Conservation (phyloP, 2,888 invertebrate species). For the Lysandra coridon region DNA sequence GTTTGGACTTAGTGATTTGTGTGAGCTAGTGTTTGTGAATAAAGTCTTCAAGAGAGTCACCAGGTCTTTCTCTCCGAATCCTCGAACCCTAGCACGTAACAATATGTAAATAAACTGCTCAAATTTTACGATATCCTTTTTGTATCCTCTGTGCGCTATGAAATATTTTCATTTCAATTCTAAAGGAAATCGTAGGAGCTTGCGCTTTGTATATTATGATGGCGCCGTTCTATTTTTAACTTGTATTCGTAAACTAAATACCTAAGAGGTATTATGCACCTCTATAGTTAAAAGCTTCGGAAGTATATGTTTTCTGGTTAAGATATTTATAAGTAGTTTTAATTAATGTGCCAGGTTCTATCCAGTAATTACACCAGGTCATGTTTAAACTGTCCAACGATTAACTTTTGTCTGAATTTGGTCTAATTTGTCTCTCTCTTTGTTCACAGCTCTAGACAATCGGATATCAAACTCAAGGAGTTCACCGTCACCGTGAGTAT, state of each 20-base stretch:
- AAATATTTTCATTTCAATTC: slow-evolving; percentile 3
- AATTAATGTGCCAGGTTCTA: no score
- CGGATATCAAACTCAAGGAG: slow-evolving; percentile 75
- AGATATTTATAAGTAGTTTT: no score
- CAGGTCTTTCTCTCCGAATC: no score
- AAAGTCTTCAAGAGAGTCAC: no score
- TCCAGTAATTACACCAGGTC: no score
- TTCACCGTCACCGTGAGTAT: slow-evolving; percentile 73
- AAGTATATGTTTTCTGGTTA: no score
- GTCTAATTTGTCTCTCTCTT: slow-evolving; percentile 34
- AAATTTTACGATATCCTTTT: slow-evolving; percentile 17
- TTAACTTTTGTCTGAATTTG: neutral
- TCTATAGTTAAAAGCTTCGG: neutral
- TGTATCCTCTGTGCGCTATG: neutral
- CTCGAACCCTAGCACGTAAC: no score
- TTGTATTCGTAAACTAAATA: neutral
- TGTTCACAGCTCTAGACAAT: slow-evolving; percentile 69
- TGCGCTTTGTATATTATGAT: neutral
- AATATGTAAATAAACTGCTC: neutral
- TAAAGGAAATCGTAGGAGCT: neutral
- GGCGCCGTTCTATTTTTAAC: neutral
- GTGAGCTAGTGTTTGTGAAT: no score
- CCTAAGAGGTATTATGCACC: neutral
- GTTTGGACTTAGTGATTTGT: no score
- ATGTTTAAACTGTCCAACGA: no score